phyloP scores from a whole-genome alignment of 2,888 invertebrate species.

The Trachelus iudaicus region DNA sequence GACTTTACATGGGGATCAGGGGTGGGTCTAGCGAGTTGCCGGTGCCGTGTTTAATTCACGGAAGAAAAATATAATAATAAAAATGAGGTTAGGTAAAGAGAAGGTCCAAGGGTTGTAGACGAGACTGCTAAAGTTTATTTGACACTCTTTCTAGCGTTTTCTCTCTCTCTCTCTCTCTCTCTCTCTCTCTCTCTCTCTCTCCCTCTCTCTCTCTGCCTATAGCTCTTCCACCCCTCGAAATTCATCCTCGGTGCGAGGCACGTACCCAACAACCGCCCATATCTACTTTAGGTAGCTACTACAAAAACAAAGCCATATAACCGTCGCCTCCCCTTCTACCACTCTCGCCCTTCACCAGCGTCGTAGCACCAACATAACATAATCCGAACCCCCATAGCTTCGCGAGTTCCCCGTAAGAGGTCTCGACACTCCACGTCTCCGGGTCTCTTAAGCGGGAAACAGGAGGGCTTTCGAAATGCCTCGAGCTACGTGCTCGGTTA shows the following conservation, averaged over 20 bases:
- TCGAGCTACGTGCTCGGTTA: slow-evolving; percentile 1
- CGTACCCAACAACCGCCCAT: too few species aligned
- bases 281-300: slow-evolving; percentile 10
- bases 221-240: neutral
- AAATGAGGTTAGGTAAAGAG: too few species aligned
- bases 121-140: slow-evolving; percentile 22
- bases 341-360: neutral
- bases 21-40: too few species aligned
- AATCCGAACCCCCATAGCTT: too few species aligned
- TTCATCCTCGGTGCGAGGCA: neutral
- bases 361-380: too few species aligned
- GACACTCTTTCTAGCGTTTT: neutral
- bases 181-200: slow-evolving; percentile 8
- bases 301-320: slow-evolving; percentile 16
- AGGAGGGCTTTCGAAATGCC: slow-evolving; percentile 9
- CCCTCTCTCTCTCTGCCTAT: slow-evolving; percentile 8
- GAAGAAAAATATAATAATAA: too few species aligned
- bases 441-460: slow-evolving; percentile 19
- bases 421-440: slow-evolving; percentile 33
- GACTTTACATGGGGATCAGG: too few species aligned
- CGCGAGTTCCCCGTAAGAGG: slow-evolving; percentile 26
- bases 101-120: too few species aligned
- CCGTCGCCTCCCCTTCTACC: slow-evolving; percentile 2
- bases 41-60: too few species aligned
- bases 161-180: slow-evolving; percentile 2